A percentile compares a stretch with the other conserved stretches of the same genome.
Conservation (phyloP, 2,797 vertebrate species). For the Schizopygopsis pylzovi region DNA sequence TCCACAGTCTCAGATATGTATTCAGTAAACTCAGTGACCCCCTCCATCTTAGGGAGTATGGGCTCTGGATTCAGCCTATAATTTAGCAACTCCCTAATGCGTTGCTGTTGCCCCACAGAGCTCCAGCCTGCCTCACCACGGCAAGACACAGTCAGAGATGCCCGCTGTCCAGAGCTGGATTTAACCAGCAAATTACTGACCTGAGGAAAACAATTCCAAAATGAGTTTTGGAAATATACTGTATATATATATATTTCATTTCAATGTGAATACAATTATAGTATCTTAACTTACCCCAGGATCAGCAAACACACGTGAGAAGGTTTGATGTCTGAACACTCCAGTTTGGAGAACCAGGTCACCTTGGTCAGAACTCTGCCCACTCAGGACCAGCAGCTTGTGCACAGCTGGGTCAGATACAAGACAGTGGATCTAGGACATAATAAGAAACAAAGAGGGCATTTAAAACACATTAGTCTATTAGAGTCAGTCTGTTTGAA, state of each 20-base stretch:
- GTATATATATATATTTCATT: background rate
- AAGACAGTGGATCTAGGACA: constrained; percentile 87
- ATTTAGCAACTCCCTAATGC: constrained; percentile 81
- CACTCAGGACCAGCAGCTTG: constrained; percentile 94
- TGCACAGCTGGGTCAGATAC: constrained; percentile 88
- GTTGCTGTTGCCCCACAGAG: constrained; percentile 84
- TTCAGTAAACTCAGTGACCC: constrained; percentile 95
- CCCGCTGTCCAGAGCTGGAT: constrained; percentile 83
- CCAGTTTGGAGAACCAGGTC: constrained; percentile 93
- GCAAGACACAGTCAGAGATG: constrained; percentile 92
- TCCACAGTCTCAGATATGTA: constrained; percentile 98
- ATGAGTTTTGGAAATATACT: too few species aligned
- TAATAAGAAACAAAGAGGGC: constrained; percentile 50
- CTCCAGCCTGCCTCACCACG: constrained; percentile 92
- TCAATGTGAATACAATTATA: background rate
- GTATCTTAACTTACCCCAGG: constrained; percentile 80
- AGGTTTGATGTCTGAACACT: constrained; percentile 86
- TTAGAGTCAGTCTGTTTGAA: constrained; percentile 20
- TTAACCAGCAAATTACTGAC: constrained; percentile 86
- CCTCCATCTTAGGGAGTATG: constrained; percentile 92
- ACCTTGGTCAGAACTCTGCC: constrained; percentile 91
- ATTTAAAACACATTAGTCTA: constrained; percentile 44
- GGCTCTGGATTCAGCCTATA: constrained; percentile 91
- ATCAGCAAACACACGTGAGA: constrained; percentile 85
- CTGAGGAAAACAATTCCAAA: constrained; percentile 68